Evolutionary conservation across 2,113 vertebrate species (phyloP), one percentile per base, ranked within the genome.

Genomic region (Bombycilla garrulus): DNA sequence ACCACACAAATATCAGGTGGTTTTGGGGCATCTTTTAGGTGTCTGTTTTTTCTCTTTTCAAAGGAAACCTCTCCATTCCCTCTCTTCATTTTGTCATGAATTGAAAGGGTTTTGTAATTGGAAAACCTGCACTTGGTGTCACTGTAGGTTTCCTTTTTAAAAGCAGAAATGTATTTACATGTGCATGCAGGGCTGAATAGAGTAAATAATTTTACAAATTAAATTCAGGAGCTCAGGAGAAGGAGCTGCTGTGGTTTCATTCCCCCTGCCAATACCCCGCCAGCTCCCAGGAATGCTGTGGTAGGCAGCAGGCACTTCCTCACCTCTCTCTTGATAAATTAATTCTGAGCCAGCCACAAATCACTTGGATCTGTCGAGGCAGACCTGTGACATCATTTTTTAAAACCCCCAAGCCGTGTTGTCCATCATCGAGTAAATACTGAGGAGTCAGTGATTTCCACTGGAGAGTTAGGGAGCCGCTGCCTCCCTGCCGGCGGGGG

Each of bases 401-500:
- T 42, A 26, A 56, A 60, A 42, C 15, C 44, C 64, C 38, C 71
- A 6, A 77, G 91, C 42, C 7, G 0, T 11, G 53, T 21, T 25
- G 64, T 65, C 81, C 38, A 33, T 77, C 87, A 42, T 3, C 0
- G 42, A 77, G 78, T 48, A 31, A 62, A 60, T 82, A 56, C 2
- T 29, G 92, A 95, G 86, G 54, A 88, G 78, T 86, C 91, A 50
- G 93, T 92, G 47, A n/a, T 88, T 96, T 81, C 36, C 86, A 93
- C 61, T 3, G 14, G 51, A 44, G 80, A 81, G 77, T 82, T 71
- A 9, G 2, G 28, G 82, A 95, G 94, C 96, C 7, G 64, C 91
- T 31, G 86, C 42, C 93, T 93, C 84, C 74, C 85, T 92, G 40
- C 70, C 76, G 95, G 90, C 96, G 97, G 95, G 87, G 88, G 96